Evolutionary conservation across 2,797 vertebrate genomes (phyloP).

Genomic region (Enteromius trimaculatus): DNA sequence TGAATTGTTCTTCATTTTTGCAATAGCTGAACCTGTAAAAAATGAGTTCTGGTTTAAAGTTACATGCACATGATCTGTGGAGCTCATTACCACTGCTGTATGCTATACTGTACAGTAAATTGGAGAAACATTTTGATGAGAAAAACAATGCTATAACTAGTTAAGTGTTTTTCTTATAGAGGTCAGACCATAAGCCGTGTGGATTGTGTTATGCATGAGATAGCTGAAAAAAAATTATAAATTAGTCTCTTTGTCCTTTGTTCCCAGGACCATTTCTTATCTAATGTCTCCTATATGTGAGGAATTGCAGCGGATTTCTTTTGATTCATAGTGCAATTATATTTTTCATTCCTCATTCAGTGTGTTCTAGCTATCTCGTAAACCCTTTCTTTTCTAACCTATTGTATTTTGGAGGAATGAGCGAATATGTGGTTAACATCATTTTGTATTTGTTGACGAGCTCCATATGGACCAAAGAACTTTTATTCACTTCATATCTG

Average conservation of each 20-base stretch:
- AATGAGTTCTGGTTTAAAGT: not conserved
- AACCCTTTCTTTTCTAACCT: conserved; percentile 23
- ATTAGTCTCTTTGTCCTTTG: conserved; percentile 40
- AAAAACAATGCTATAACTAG: conserved; percentile 17
- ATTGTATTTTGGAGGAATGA: conserved; percentile 32
- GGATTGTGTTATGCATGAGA: conserved; percentile 25
- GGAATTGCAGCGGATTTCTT: conserved; percentile 11
- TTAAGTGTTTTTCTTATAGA: conserved; percentile 22
- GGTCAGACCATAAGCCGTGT: conserved; percentile 34
- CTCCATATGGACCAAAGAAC: not conserved
- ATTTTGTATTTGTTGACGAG: not conserved
- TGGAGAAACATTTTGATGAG: conserved; percentile 29
- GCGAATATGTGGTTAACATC: conserved; percentile 4
- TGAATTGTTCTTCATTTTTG: not conserved
- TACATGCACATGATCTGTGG: conserved; percentile 9
- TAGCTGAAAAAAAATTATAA: conserved; percentile 43
- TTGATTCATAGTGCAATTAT: conserved; percentile 33
- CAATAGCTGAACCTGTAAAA: not conserved
- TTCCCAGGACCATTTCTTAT: conserved; percentile 35
- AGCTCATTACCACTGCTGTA: conserved; percentile 27
- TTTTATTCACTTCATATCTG: conserved; percentile 13
- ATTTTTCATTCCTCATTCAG: conserved; percentile 13
- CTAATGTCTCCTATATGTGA: conserved; percentile 21
- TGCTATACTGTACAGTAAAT: conserved; percentile 19
- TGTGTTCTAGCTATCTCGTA: conserved; percentile 7